A percentile compares a stretch with the other conserved stretches of the same genome.
phyloP scores from a whole-genome alignment of 2,888 invertebrate genomes.

The Cartodere bifasciata region DNA sequence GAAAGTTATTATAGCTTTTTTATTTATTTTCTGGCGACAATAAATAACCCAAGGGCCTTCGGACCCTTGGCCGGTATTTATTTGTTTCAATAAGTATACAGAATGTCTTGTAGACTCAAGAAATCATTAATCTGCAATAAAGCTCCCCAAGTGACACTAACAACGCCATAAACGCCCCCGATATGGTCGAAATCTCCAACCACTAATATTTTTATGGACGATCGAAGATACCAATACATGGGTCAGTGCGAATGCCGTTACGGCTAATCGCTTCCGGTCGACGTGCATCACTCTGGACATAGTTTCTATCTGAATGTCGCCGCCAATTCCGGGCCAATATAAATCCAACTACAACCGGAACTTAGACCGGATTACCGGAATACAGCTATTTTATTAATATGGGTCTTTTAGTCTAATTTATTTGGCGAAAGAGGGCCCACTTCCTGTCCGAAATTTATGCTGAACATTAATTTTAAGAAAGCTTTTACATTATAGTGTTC shows the following conservation, averaged over 20 bases:
- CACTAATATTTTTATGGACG: conserved; percentile 37
- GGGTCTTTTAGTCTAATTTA: conserved; percentile 11
- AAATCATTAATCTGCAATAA: too few species aligned
- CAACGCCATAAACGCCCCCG: conserved; percentile 29
- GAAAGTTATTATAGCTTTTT: too few species aligned
- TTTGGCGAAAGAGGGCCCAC: background rate
- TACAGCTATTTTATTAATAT: conserved; percentile 30
- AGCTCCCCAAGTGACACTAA: conserved; percentile 25
- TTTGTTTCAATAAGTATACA: too few species aligned
- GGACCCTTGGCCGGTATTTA: too few species aligned
- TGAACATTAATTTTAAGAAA: too few species aligned
- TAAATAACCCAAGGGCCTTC: too few species aligned
- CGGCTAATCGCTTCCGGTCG: conserved; percentile 27
- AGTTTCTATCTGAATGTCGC: conserved; percentile 3
- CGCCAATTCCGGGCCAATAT: conserved; percentile 20
- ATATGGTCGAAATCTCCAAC: conserved; percentile 27
- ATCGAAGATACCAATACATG: conserved; percentile 36
- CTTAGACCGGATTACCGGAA: conserved; percentile 26
- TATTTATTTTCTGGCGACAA: too few species aligned
- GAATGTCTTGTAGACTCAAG: too few species aligned
- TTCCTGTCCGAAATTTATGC: background rate
- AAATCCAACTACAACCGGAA: conserved; percentile 21
- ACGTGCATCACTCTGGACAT: conserved; percentile 20
- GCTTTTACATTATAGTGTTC: too few species aligned
- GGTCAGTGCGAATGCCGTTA: conserved; percentile 27